phyloP scores from a whole-genome alignment of 2,888 invertebrate genomes.

The Plemyria rubiginata region DNA sequence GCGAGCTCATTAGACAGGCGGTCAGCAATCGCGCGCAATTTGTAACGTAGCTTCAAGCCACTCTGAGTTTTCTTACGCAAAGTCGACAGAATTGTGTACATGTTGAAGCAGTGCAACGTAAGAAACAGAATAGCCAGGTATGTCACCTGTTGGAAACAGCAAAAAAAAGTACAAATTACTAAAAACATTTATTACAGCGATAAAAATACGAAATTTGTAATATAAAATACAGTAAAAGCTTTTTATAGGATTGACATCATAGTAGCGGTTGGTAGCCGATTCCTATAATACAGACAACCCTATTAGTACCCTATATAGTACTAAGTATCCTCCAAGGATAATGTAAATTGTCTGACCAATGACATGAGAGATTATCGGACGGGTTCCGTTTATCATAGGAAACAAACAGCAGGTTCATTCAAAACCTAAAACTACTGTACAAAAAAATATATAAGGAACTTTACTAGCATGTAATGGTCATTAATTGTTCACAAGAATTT shows the following conservation, averaged over 20 bases:
- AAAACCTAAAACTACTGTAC: not conserved
- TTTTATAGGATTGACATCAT: not conserved
- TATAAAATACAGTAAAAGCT: constrained; percentile 4
- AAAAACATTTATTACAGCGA: constrained; percentile 62
- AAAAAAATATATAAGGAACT: not conserved
- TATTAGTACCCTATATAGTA: too few relatives aligned
- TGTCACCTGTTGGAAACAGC: constrained; percentile 86
- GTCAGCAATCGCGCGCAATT: constrained; percentile 82
- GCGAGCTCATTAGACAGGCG: constrained; percentile 76
- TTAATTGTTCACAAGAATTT: not conserved
- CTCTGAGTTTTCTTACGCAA: constrained; percentile 92
- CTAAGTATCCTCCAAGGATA: too few relatives aligned
- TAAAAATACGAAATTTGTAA: constrained; percentile 64
- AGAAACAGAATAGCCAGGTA: constrained; percentile 94
- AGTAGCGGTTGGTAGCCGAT: not conserved
- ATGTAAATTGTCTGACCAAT: too few relatives aligned
- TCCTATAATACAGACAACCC: too few relatives aligned
- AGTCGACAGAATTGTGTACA: constrained; percentile 93
- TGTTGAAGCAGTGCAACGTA: constrained; percentile 94
- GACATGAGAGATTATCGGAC: too few relatives aligned
- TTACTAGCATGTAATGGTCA: not conserved
- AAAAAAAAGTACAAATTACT: constrained; percentile 57
- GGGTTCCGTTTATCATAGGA: too few relatives aligned
- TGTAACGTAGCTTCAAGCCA: constrained; percentile 85
- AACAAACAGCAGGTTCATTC: too few relatives aligned